Evolutionary conservation across 2,888 invertebrate species (phyloP).

Genomic region (Timandra comae): DNA sequence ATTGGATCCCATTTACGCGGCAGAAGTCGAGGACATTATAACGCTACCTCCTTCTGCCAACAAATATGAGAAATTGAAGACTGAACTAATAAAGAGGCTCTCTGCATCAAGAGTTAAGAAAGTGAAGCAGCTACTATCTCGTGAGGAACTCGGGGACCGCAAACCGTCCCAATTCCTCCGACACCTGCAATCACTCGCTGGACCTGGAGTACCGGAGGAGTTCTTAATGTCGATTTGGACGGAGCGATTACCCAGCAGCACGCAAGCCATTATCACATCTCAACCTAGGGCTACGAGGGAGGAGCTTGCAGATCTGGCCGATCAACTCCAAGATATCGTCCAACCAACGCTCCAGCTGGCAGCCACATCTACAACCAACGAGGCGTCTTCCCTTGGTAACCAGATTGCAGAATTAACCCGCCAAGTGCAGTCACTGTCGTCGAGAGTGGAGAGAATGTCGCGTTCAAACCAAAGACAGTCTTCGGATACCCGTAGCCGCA

Average conservation of each 20-base stretch:
- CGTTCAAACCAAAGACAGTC: neutral
- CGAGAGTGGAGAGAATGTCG: neutral
- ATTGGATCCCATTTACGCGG: constrained; percentile 2
- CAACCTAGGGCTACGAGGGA: constrained; percentile 2
- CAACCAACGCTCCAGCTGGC: neutral
- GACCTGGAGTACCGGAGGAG: constrained; percentile 2
- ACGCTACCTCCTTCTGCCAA: neutral
- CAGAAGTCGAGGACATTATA: constrained; percentile 5
- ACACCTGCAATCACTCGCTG: constrained; percentile 7
- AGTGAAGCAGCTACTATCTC: constrained; percentile 7
- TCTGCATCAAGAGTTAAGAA: neutral
- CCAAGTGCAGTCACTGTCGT: neutral
- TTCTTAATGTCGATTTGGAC: constrained; percentile 1
- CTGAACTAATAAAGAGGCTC: constrained; percentile 2
- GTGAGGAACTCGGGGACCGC: constrained; percentile 12
- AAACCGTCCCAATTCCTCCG: constrained; percentile 11
- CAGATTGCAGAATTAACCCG: neutral
- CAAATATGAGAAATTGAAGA: constrained; percentile 5
- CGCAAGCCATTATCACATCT: constrained; percentile 6
- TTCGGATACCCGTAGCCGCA: constrained; percentile 1
- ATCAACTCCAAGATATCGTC: neutral
- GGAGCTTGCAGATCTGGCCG: constrained; percentile 1
- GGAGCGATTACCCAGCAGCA: constrained; percentile 3
- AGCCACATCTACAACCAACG: neutral
- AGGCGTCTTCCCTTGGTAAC: neutral